These are phyloP conservation scores for Struthidea cinerea DNA, from an alignment of 2,113 vertebrate species.

Conservation along the genomic window DNA sequence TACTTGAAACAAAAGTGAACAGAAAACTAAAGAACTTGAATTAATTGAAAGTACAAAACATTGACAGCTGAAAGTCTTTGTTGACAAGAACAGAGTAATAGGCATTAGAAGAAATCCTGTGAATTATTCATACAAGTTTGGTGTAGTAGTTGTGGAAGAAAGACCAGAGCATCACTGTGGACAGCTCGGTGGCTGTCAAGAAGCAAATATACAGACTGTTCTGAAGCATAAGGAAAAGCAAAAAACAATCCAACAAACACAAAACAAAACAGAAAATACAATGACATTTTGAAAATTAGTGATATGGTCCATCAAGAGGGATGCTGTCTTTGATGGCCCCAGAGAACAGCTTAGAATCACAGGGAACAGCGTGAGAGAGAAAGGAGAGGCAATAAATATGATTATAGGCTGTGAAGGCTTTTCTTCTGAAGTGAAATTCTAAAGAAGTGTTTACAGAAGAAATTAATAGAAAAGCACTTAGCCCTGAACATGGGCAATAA, in stretches of 20 bases:
- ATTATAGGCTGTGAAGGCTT: neutral
- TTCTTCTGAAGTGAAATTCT: neutral
- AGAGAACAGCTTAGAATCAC: neutral
- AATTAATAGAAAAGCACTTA: slow-evolving; percentile 6
- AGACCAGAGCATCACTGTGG: neutral
- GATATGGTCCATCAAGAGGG: neutral
- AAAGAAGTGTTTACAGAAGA: neutral
- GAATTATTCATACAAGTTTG: neutral
- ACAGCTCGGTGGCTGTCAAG: neutral
- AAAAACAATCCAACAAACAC: neutral
- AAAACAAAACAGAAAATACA: neutral
- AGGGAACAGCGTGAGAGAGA: neutral
- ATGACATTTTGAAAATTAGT: neutral
- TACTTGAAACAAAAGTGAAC: neutral
- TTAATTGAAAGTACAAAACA: neutral
- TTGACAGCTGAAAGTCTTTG: neutral
- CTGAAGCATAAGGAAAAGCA: neutral
- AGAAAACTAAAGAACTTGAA: neutral
- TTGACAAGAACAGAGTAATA: neutral
- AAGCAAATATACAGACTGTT: neutral
- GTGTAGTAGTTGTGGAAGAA: neutral
- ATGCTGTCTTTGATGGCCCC: neutral
- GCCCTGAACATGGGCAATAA: neutral
- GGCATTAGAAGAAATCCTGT: neutral
- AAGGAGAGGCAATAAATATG: neutral